These are phyloP conservation scores for Pipra filicauda DNA, from an alignment of 2,113 vertebrate genomes.

Conservation along the genomic window DNA sequence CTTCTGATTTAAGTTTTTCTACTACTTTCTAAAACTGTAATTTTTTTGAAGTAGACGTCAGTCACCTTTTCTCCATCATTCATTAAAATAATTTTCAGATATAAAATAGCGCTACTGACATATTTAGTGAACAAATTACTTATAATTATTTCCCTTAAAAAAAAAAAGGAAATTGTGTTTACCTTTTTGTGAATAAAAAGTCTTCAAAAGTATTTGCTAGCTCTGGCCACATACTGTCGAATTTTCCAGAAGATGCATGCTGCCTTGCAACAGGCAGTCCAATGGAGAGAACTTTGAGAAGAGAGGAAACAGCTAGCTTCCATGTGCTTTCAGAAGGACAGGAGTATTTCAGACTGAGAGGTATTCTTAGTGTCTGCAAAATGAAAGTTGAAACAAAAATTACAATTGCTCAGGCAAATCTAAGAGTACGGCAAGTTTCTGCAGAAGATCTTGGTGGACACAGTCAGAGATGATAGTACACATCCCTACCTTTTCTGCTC, in stretches of 20 bases:
- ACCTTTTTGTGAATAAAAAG: constrained; percentile 99
- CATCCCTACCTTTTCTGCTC: not conserved
- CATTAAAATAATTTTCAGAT: not conserved
- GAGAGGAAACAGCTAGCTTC: constrained; percentile 94
- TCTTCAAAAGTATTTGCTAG: constrained; percentile 94
- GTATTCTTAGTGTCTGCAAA: constrained; percentile 85
- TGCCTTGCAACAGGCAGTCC: constrained; percentile 96
- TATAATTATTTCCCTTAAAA: not conserved
- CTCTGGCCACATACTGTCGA: constrained; percentile 98
- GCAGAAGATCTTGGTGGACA: not conserved
- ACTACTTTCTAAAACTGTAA: not conserved
- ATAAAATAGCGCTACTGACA: not conserved
- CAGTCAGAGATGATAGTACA: not conserved
- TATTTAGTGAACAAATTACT: not conserved
- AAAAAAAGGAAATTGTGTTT: not conserved
- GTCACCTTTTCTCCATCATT: not conserved
- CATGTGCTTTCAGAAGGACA: constrained; percentile 98
- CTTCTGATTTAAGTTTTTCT: not conserved
- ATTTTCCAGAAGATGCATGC: constrained; percentile 94
- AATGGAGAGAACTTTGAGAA: constrained; percentile 92
- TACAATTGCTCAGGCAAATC: not conserved
- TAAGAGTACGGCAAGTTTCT: not conserved
- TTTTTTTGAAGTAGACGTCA: not conserved
- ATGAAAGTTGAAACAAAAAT: not conserved
- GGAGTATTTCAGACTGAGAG: constrained; percentile 93